Conservation (phyloP, 2,888 invertebrate genomes). For the Phymatocera aterrima region DNA sequence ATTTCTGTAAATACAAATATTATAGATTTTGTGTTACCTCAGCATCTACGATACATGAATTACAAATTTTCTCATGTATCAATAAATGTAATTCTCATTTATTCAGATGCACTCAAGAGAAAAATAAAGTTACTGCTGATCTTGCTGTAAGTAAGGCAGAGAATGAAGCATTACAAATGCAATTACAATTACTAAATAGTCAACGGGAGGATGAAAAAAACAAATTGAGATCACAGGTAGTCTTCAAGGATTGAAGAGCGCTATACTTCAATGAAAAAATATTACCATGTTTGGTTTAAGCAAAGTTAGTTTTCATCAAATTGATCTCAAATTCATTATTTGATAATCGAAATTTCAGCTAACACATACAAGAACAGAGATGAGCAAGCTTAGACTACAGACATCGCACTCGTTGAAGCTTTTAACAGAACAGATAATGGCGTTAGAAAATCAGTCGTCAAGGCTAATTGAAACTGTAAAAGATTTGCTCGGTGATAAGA, state of each 20-base stretch:
- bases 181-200: conserved; percentile 24
- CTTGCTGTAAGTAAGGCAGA: conserved; percentile 37
- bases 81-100: not conserved
- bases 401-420: conserved; percentile 21
- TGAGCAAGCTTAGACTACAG: conserved; percentile 21
- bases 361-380: conserved; percentile 10
- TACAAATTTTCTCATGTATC: not conserved
- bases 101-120: conserved; percentile 30
- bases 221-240: conserved; percentile 34
- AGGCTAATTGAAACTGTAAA: conserved; percentile 27
- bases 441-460: conserved; percentile 31
- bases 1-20: not conserved
- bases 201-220: conserved; percentile 27
- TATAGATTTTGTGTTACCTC: too few species aligned
- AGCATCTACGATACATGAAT: too few species aligned
- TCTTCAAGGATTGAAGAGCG: not conserved
- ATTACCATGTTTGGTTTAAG: too few species aligned
- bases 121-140: conserved; percentile 25
- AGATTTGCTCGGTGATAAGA: conserved; percentile 29
- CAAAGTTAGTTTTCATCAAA: too few species aligned
- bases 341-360: conserved; percentile 23
- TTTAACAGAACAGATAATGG: conserved; percentile 31
- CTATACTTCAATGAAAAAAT: not conserved
- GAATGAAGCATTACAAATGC: conserved; percentile 17
- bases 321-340: not conserved